Base-by-base conservation (phyloP, 2,113 vertebrate species). In the Phalacrocorax carbo region DNA sequence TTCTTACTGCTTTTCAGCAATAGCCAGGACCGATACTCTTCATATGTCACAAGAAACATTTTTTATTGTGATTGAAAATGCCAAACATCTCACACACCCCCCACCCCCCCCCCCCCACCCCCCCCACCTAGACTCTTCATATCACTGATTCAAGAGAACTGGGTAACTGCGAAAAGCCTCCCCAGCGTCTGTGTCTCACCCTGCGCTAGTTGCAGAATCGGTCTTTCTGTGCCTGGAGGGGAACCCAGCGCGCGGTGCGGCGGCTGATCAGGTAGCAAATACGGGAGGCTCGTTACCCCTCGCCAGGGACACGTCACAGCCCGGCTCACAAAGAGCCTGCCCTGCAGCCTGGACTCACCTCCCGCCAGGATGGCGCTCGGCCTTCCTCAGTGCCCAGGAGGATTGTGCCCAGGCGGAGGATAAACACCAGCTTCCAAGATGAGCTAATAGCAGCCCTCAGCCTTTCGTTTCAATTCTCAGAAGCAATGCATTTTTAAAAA, bases 201-300 rank as follows among this genome's bases (percentile, higher is more conserved):
- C 77, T 6, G 38, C 30, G 2, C 90, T 17, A 2, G 26, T 2
- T 54, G 52, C 60, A 68, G 66, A 11, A 5, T 15, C 1, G 42
- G 10, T 27, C 15, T 9, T 8, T 16, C 60, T 5, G 16, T 5
- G 58, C 46, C 62, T 1, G 40, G 26, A 60, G 58, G 57, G 38
- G 15, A 12, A 10, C 0, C 3, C 36, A 9, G 49, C 2, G 7
- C 6, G 5, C 20, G 1, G 46, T 1, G 16, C 7, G 11, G 10
- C 5, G 46, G 34, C 57, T 20, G 55, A 2, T 1, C 18, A 3
- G 68, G 71, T 1, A 3, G 38, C 55, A 7, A 5, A 5, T 1
- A 5, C 1, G 6, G 71, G 79, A 29, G 54, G 25, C 27, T 6
- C 1, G 25, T 10, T 16, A 7, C 42, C 69, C 48, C 64, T 26